These are phyloP conservation scores for Macaria liturata DNA, from an alignment of 2,888 invertebrate species.

Conservation along the genomic window DNA sequence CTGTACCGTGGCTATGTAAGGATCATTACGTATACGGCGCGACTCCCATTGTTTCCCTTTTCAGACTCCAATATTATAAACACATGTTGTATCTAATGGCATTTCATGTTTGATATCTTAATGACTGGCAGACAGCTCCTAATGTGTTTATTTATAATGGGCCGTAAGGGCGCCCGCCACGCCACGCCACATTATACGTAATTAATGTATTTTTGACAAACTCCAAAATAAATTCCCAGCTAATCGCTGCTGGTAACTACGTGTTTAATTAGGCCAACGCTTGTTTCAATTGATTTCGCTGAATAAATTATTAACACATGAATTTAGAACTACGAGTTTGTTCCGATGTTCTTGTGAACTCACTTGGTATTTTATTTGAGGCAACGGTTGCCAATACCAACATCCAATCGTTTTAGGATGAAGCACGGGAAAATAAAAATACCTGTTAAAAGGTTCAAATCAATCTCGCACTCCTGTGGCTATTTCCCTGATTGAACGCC, in stretches of 20 bases:
- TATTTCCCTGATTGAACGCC: constrained; percentile 35
- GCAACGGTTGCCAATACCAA: constrained; percentile 18
- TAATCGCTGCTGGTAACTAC: constrained; percentile 4
- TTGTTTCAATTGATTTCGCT: no score
- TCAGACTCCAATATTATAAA: constrained; percentile 5
- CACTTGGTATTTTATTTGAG: constrained; percentile 4
- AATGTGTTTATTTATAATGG: constrained; percentile 17
- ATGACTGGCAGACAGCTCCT: constrained; percentile 13
- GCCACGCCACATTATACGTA: background rate
- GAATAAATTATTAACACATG: no score
- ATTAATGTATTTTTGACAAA: constrained; percentile 8
- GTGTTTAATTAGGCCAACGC: constrained; percentile 2
- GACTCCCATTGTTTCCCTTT: constrained; percentile 20
- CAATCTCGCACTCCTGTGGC: constrained; percentile 30
- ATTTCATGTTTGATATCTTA: constrained; percentile 16
- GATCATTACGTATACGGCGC: constrained; percentile 9
- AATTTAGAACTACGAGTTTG: no score
- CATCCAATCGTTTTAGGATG: constrained; percentile 29
- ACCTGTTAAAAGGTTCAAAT: constrained; percentile 31
- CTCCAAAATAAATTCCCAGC: constrained; percentile 3
- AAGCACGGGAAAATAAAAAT: constrained; percentile 24
- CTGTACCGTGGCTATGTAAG: constrained; percentile 6
- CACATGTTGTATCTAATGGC: constrained; percentile 19
- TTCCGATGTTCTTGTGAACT: no score
- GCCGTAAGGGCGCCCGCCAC: background rate